These are phyloP conservation scores for Proctacanthus coquilletti DNA, from an alignment of 1,140 invertebrate species.

Conservation along the genomic window DNA sequence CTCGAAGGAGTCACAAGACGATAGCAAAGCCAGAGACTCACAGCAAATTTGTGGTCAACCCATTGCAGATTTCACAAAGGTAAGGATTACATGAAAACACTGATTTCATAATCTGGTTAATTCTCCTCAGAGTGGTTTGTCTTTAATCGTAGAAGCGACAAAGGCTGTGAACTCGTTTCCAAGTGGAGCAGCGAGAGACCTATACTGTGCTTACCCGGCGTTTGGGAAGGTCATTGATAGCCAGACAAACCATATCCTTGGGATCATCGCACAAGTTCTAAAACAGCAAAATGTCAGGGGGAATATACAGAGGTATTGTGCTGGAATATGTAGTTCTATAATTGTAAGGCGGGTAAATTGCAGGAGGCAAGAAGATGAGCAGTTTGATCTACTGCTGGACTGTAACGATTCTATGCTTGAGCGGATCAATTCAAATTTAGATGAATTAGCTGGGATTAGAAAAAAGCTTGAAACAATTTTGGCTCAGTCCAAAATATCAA, in stretches of 20 bases:
- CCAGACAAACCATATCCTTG: constrained; percentile 37
- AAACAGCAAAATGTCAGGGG: constrained; percentile 40
- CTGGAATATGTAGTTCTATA: neutral
- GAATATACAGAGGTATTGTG: constrained; percentile 33
- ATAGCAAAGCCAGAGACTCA: neutral
- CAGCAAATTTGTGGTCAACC: constrained; percentile 4
- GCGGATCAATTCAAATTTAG: constrained; percentile 52
- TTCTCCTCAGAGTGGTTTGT: constrained; percentile 36
- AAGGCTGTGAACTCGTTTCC: constrained; percentile 53
- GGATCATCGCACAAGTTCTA: constrained; percentile 39
- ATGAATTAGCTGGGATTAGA: constrained; percentile 51
- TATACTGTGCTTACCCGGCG: constrained; percentile 51
- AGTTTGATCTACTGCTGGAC: constrained; percentile 56
- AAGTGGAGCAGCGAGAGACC: constrained; percentile 46
- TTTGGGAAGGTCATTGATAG: constrained; percentile 44
- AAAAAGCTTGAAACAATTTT: constrained; percentile 37
- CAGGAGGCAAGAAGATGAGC: constrained; percentile 45
- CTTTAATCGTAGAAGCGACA: constrained; percentile 42
- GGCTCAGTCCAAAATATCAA: constrained; percentile 22
- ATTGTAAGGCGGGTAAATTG: neutral
- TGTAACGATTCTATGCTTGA: constrained; percentile 71
- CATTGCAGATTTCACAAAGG: constrained; percentile 22
- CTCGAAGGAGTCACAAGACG: too few species aligned
- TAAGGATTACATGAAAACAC: constrained; percentile 5
- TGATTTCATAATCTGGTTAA: constrained; percentile 6